Conservation (phyloP, 2,888 invertebrate species). For the Eristalis tenax region DNA sequence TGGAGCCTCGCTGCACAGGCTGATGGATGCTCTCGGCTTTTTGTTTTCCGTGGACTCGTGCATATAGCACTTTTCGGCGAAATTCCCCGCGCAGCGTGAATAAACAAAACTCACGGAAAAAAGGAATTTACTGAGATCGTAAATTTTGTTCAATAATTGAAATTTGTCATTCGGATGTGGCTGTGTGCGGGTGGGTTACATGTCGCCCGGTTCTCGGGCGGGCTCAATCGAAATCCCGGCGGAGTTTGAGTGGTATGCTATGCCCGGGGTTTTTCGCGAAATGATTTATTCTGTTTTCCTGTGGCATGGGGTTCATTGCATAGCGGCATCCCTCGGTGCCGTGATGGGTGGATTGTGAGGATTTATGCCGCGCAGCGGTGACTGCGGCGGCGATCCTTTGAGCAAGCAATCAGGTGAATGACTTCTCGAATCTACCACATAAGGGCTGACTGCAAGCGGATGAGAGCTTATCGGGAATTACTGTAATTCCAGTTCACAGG, state of each 20-base stretch:
- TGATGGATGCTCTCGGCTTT: conserved; percentile 6
- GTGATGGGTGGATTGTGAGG: background rate
- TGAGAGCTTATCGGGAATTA: background rate
- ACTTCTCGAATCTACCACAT: background rate
- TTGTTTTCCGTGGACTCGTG: background rate
- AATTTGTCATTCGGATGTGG: conserved; percentile 36
- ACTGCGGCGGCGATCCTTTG: background rate
- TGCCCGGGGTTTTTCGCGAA: background rate
- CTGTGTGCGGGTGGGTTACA: conserved; percentile 3
- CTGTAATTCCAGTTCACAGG: background rate
- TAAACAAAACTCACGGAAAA: conserved; percentile 1
- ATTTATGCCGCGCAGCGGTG: background rate
- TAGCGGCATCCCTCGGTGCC: background rate
- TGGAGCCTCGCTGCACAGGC: background rate
- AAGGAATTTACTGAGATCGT: conserved; percentile 8
- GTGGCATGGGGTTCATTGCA: background rate
- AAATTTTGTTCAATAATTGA: conserved; percentile 43
- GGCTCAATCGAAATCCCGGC: background rate
- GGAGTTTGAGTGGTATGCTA: background rate
- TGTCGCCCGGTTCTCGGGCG: conserved; percentile 2
- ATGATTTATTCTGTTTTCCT: conserved; percentile 7
- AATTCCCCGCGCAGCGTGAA: conserved; percentile 7
- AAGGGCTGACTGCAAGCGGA: background rate
- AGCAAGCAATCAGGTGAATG: background rate
- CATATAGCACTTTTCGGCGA: conserved; percentile 6